A percentile compares a stretch with the other conserved stretches of the same genome.
phyloP scores from a whole-genome alignment of 2,113 vertebrate genomes.

The Gavia stellata region DNA sequence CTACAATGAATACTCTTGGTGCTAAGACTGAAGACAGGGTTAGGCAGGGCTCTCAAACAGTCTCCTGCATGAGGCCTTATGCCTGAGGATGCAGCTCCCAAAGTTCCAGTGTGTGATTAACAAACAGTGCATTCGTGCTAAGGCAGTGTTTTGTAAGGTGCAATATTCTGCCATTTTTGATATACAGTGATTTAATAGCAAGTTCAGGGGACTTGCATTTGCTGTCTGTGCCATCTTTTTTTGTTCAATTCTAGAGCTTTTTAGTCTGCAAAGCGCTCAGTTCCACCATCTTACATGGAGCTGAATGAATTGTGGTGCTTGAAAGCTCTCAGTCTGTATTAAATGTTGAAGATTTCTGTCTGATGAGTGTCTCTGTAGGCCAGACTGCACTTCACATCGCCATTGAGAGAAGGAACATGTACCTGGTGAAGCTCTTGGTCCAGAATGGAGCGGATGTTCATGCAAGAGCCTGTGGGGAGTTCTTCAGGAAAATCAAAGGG shows the following conservation, averaged over 20 bases:
- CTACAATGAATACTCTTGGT: not conserved
- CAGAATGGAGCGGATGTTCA: slow-evolving; percentile 89
- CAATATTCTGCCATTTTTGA: not conserved
- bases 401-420: slow-evolving; percentile 89
- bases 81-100: not conserved
- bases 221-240: not conserved
- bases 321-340: not conserved
- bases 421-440: slow-evolving; percentile 84
- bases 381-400: slow-evolving; percentile 95
- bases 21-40: not conserved
- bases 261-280: not conserved
- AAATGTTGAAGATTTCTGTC: not conserved
- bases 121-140: not conserved
- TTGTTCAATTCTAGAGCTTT: not conserved
- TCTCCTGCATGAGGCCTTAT: not conserved
- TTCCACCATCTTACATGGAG: not conserved
- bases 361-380: slow-evolving; percentile 66
- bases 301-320: not conserved
- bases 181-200: not conserved
- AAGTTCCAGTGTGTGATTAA: not conserved
- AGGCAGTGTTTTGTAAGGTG: not conserved
- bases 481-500: slow-evolving; percentile 87
- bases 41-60: not conserved
- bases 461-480: slow-evolving; percentile 86
- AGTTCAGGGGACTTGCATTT: not conserved